Base-by-base conservation (phyloP, 2,888 invertebrate species). In the Lochmaea capreae region DNA sequence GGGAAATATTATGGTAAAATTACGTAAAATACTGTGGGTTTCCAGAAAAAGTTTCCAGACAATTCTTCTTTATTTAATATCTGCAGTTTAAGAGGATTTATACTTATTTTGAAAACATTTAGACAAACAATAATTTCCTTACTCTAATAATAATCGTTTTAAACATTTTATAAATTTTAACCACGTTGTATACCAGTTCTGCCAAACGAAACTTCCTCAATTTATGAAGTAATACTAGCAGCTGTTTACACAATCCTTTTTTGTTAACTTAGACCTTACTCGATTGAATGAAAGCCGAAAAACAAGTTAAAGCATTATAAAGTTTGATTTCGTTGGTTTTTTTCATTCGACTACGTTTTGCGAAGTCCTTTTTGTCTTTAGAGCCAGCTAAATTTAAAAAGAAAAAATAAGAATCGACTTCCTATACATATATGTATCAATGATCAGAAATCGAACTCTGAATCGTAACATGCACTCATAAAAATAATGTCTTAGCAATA, bases 281-380 rank as follows among this genome's bases (percentile, higher is more conserved):
- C 52, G 68, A 68, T 61, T 68, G 68, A 68, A 61, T 68, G 68
- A 68, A 61, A 59, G 33, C 43, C 43, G 61, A 68, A 68, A 68
- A 68, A 68, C 52, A 26, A 61, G 43, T 59, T 68, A 52, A 59
- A n/a, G 43, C 68, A 68, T 68, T 68, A 68, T 52, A 61, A 61
- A 68, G 68, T 68, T 68, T 59, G 59, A 68, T 68, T 49, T 61
- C 11, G 14, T 61, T 46, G 43, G 49, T 68, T 65, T 18, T 65
- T 68, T 59, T 39, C 22, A 46, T 68, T 59, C 43, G 33, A 61
- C 68, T 59, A 39, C 68, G 18, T 68, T 62, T 68, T 33, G 61
- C 49, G 33, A 52, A 68, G n/a, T 26, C 46, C 16, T 61, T 68
- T 68, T 61, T 68, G 68, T 68, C 22, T 43, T 33, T 16, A 59